Conservation (phyloP, 1,140 invertebrate genomes). For the Helicoverpa armigera region DNA sequence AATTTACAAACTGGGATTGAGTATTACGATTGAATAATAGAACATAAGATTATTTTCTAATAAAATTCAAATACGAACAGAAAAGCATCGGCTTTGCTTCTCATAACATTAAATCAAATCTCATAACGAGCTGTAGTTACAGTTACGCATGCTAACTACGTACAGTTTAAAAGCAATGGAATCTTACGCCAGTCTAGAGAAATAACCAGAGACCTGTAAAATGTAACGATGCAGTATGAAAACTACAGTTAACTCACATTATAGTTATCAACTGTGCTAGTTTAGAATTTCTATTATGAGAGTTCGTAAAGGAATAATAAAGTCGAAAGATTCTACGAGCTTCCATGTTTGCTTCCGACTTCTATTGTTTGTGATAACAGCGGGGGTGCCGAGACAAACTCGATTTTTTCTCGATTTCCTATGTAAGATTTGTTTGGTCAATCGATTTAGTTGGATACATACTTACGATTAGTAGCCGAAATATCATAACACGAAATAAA, state of each 20-base stretch:
- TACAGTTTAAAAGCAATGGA: not conserved
- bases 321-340: constrained; percentile 32
- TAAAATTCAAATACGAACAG: no score
- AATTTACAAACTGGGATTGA: no score
- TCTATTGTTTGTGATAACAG: constrained; percentile 22
- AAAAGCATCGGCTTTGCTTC: not conserved
- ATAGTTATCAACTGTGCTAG: constrained; percentile 31
- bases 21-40: no score
- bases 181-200: not conserved
- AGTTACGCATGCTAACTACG: not conserved
- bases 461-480: no score
- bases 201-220: constrained; percentile 22
- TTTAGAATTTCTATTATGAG: constrained; percentile 37
- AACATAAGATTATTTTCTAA: no score
- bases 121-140: not conserved
- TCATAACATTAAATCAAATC: not conserved
- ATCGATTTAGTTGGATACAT: no score
- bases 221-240: constrained; percentile 19
- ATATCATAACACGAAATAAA: no score
- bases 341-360: constrained; percentile 5
- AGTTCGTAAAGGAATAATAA: constrained; percentile 27
- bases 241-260: constrained; percentile 37
- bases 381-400: not conserved
- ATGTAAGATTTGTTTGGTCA: not conserved
- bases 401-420: constrained; percentile 8